These are phyloP conservation scores for Asarcornis scutulata DNA, from an alignment of 2,113 vertebrate species.

Conservation along the genomic window DNA sequence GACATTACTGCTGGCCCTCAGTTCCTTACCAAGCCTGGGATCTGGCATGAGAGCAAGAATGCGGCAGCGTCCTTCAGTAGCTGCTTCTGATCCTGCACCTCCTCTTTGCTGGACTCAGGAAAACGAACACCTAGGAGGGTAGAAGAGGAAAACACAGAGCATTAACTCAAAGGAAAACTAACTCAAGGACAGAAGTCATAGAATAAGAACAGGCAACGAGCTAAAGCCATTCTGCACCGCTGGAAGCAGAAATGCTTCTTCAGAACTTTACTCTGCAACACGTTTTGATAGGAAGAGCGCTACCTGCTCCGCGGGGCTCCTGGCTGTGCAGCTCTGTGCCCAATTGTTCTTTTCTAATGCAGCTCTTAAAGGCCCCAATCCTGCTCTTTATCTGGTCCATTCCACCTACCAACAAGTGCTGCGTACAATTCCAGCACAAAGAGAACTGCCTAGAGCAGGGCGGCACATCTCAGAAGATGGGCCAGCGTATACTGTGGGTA, in stretches of 20 bases:
- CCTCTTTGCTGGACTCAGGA: conserved; percentile 87
- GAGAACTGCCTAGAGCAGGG: not conserved
- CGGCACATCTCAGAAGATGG: not conserved
- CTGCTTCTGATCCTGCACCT: conserved; percentile 95
- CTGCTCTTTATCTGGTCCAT: not conserved
- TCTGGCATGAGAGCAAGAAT: conserved; percentile 94
- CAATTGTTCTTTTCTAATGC: not conserved
- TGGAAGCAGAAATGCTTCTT: not conserved
- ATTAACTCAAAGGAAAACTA: not conserved
- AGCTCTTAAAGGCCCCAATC: not conserved
- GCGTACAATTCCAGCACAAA: not conserved
- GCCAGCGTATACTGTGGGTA: not conserved
- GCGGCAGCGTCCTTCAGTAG: conserved; percentile 92
- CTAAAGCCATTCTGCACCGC: not conserved
- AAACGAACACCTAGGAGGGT: conserved; percentile 88
- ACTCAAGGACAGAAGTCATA: not conserved
- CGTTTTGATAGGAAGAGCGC: not conserved
- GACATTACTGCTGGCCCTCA: not conserved
- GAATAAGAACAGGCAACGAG: not conserved
- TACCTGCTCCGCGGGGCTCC: not conserved
- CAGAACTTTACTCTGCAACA: not conserved
- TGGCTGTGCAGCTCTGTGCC: not conserved
- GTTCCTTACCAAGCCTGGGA: conserved; percentile 91
- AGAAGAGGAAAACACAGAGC: not conserved
- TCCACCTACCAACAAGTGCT: not conserved